Percentiles rank a stretch among this genome's conserved stretches.
These are phyloP conservation scores for Dryobates pubescens DNA, from an alignment of 2,797 vertebrate genomes.

Conservation along the genomic window DNA sequence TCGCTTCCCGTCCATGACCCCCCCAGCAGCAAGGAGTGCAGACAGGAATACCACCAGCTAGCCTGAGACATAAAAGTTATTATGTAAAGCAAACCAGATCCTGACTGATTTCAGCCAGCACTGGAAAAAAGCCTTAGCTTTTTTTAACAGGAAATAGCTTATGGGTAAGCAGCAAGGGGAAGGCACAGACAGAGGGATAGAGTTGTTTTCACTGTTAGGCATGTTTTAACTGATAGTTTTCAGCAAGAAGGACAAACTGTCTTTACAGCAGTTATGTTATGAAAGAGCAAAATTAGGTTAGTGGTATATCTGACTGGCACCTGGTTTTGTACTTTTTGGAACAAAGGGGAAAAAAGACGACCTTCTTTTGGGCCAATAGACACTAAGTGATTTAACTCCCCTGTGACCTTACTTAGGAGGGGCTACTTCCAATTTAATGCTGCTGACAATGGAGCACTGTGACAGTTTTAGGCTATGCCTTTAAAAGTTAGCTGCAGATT, in stretches of 20 bases:
- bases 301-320: slow-evolving; percentile 60
- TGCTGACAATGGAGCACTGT: neutral
- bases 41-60: slow-evolving; percentile 22
- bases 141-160: slow-evolving; percentile 50
- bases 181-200: slow-evolving; percentile 57
- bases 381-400: slow-evolving; percentile 24
- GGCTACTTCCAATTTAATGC: neutral
- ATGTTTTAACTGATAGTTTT: slow-evolving; percentile 56
- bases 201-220: slow-evolving; percentile 44
- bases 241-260: slow-evolving; percentile 67
- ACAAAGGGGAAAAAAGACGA: slow-evolving; percentile 26
- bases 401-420: neutral
- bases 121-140: slow-evolving; percentile 46
- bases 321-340: slow-evolving; percentile 63
- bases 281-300: slow-evolving; percentile 68
- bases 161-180: neutral
- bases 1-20: neutral
- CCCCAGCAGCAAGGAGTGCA: neutral
- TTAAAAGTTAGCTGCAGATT: no score
- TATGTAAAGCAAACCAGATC: slow-evolving; percentile 35
- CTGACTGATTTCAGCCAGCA: slow-evolving; percentile 7
- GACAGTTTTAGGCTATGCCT: no score
- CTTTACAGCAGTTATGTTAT: slow-evolving; percentile 60
- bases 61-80: neutral
- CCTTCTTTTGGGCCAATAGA: slow-evolving; percentile 14